Evolutionary conservation across 2,113 vertebrate genomes (phyloP).

Genomic region (Sterrhoptilus dennistouni): DNA sequence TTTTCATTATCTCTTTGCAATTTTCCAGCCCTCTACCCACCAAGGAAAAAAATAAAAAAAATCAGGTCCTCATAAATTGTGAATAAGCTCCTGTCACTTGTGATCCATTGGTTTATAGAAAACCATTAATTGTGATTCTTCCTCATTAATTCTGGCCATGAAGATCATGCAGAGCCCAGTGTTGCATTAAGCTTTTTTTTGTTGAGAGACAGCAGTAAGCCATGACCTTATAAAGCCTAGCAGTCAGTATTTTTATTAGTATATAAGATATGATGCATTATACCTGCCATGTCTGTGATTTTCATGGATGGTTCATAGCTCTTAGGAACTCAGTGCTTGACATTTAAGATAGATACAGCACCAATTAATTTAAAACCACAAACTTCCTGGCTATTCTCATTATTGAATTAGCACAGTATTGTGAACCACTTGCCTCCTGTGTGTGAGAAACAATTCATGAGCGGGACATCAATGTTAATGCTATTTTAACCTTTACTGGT

Average conservation of each 20-base stretch:
- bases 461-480: slow-evolving; percentile 23
- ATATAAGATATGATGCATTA: slow-evolving; percentile 40
- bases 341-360: slow-evolving; percentile 16
- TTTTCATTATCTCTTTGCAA: background rate
- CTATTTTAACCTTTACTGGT: slow-evolving; percentile 41
- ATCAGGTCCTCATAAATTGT: slow-evolving; percentile 34
- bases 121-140: slow-evolving; percentile 52
- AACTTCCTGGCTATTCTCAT: slow-evolving; percentile 19
- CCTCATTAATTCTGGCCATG: slow-evolving; percentile 35
- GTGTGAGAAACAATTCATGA: slow-evolving; percentile 4
- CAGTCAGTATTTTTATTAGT: slow-evolving; percentile 32
- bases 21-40: slow-evolving; percentile 6
- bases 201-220: background rate
- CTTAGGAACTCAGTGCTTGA: background rate
- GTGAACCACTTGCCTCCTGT: slow-evolving; percentile 1
- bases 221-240: slow-evolving; percentile 43
- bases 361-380: slow-evolving; percentile 30
- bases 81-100: slow-evolving; percentile 27
- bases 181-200: slow-evolving; percentile 31
- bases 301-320: background rate
- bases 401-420: slow-evolving; percentile 55
- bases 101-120: slow-evolving; percentile 34
- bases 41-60: background rate
- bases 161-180: slow-evolving; percentile 10
- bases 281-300: background rate